A percentile compares a stretch with the other conserved stretches of the same genome.
Conservation (phyloP, 2,888 invertebrate genomes). For the Papilio gigon region DNA sequence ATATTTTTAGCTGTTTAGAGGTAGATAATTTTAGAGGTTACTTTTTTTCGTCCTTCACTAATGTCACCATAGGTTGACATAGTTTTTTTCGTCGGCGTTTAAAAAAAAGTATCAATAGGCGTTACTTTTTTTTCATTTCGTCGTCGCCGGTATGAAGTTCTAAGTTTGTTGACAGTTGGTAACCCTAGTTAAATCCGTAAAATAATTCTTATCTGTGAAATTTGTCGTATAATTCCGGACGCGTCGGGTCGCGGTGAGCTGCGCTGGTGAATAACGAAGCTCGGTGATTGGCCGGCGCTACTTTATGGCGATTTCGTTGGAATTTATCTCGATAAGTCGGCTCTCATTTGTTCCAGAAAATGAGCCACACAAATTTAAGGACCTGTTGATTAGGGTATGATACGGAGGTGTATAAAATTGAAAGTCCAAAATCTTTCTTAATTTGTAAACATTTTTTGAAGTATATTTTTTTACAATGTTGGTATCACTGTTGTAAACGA, state of each 20-base stretch:
- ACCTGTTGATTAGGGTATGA: conserved; percentile 32
- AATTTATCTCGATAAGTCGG: conserved; percentile 33
- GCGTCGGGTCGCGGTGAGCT: conserved; percentile 60
- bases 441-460: background rate
- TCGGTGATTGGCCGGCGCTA: conserved; percentile 68
- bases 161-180: background rate
- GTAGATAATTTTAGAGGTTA: too few species aligned
- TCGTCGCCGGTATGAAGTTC: background rate
- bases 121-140: background rate
- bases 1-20: too few species aligned
- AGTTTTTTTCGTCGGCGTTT: too few species aligned
- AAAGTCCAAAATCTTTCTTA: background rate
- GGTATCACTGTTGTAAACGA: too few species aligned
- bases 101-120: conserved; percentile 5
- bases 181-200: conserved; percentile 50
- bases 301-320: conserved; percentile 52
- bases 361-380: conserved; percentile 19
- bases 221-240: conserved; percentile 64
- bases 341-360: conserved; percentile 10
- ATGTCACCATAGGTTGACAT: too few species aligned
- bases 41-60: too few species aligned
- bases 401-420: conserved; percentile 2
- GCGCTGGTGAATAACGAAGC: conserved; percentile 65
- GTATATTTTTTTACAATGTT: too few species aligned
- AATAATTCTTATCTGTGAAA: conserved; percentile 64